phyloP scores from a whole-genome alignment of 2,113 vertebrate species.

The Propithecus coquereli region DNA sequence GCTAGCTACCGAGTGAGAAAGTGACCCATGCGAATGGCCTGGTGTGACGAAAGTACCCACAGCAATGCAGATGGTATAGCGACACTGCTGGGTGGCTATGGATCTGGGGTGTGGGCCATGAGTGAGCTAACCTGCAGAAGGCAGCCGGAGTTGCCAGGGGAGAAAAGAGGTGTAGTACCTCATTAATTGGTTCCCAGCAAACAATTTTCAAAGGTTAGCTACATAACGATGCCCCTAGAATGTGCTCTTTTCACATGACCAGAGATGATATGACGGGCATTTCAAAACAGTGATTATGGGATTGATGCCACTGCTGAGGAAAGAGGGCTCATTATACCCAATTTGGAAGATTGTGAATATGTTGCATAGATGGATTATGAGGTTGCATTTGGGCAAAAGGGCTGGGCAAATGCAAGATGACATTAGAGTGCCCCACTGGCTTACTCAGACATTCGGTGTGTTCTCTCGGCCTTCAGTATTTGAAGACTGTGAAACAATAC shows the following conservation, averaged over 20 bases:
- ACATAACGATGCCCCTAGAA: neutral
- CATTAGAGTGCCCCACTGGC: neutral
- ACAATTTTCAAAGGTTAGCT: neutral
- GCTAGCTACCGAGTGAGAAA: neutral
- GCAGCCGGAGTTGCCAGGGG: neutral
- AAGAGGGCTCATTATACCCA: neutral
- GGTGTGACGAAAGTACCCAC: neutral
- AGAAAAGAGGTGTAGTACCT: neutral
- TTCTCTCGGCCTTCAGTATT: neutral
- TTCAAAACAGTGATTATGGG: neutral
- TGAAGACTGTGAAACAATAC: neutral
- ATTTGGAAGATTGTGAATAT: neutral
- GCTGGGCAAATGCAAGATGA: neutral
- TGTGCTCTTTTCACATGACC: neutral
- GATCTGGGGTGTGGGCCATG: neutral
- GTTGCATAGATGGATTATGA: neutral
- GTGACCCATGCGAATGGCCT: neutral
- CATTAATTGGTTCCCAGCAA: neutral
- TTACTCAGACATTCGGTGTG: rapidly evolving
- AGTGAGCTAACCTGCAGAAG: neutral
- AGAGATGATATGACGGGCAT: neutral
- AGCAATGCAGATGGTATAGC: neutral
- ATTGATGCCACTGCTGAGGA: neutral
- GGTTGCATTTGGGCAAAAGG: neutral
- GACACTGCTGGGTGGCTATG: neutral